Base-by-base conservation (phyloP, 1,140 invertebrate species). In the Diabrotica undecimpunctata region DNA sequence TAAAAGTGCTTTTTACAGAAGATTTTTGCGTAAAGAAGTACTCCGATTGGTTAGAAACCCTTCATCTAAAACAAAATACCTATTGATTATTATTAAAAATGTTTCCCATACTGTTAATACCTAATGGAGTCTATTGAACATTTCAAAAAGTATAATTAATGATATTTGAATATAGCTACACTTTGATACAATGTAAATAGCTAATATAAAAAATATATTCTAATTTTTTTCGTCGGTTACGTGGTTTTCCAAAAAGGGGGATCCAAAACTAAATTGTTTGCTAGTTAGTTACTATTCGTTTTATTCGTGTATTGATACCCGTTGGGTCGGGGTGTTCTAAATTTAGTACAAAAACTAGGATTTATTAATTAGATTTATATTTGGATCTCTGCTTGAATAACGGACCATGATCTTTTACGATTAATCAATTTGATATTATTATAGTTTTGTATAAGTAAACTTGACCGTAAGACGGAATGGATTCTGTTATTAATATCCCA, bases 171-270 rank as follows among this genome's bases (percentile, higher is more conserved):
- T 65, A 74, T 66, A 71, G 63, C 65, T 71, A 68, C 66, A 67
- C 69, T 74, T 76, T 74, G 70, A 72, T 75, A 77, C 70, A 68
- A 72, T 75, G 72, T 76, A 76, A 66, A 75, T 75, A 76, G 67
- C 69, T 73, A 72, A 70, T 64, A 67, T 60, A 66, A 57, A 66
- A 59, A 57, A 63, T 66, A 66, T 66, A 61, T 62, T 66, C 67
- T 69, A 69, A 66, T 59, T 60, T 69, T 66, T 50, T 60, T 58
- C 59, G 25, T 25, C 25, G 25, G 25, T 25, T 25, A 25, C 25
- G 25, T 25, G 25, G 25, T 25, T 25, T 25, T 25, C 25, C 25
- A 25, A 25, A 25, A 25, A 25, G 25, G 25, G 25, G 25, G 25
- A 25, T 25, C 25, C 25, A 25, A 25, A 25, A 25, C 25, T 25